Percentiles rank a stretch among this genome's conserved stretches.
phyloP scores from a whole-genome alignment of 1,140 invertebrate genomes.

The Philopotamus ludificatus region DNA sequence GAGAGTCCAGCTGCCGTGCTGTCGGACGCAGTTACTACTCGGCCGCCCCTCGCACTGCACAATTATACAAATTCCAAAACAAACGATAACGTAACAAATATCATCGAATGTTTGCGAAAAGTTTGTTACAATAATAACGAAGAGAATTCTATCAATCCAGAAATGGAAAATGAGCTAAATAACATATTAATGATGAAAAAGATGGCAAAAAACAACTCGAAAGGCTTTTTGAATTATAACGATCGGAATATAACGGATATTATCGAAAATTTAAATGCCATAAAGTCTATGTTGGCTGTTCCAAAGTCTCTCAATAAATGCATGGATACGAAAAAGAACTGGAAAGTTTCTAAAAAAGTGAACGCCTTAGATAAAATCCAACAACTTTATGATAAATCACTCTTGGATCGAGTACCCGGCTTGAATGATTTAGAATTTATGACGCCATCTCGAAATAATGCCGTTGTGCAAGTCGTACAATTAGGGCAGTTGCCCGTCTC shows the following conservation, averaged over 20 bases:
- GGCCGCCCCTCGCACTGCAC: slow-evolving; percentile 48
- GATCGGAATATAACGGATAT: too few species aligned
- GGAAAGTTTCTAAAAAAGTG: too few species aligned
- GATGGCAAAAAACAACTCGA: too few species aligned
- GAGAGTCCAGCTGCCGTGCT: slow-evolving; percentile 56
- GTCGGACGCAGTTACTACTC: slow-evolving; percentile 56
- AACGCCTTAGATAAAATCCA: slow-evolving; percentile 46
- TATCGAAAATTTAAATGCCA: too few species aligned
- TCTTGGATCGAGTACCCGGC: slow-evolving; percentile 34
- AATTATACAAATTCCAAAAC: slow-evolving; percentile 1
- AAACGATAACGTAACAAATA: too few species aligned
- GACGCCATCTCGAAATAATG: slow-evolving; percentile 42
- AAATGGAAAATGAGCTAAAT: slow-evolving; percentile 18
- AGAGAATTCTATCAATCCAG: neutral
- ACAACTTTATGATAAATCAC: slow-evolving; percentile 46
- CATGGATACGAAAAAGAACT: too few species aligned
- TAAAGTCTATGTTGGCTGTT: too few species aligned
- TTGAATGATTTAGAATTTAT: slow-evolving; percentile 47
- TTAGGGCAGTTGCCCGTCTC: slow-evolving; percentile 53
- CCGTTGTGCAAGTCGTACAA: slow-evolving; percentile 52
- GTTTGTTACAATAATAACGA: neutral
- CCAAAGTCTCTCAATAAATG: slow-evolving; percentile 22
- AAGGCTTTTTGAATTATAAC: too few species aligned
- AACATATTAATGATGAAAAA: slow-evolving; percentile 27
- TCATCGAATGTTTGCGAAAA: neutral